phyloP scores from a whole-genome alignment of 1,140 invertebrate genomes.

The Elymnias hypermnestra region DNA sequence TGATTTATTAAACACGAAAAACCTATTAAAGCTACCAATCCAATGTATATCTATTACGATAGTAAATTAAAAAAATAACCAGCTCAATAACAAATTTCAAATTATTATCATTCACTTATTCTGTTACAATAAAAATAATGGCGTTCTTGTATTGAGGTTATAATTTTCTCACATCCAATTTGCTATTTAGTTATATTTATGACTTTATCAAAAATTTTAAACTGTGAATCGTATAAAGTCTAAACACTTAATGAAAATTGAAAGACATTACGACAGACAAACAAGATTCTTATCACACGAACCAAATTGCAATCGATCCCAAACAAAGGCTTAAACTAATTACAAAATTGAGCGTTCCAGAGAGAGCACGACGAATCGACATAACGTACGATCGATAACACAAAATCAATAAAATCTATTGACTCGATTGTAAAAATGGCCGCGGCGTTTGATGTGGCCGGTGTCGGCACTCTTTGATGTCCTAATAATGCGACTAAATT shows the following conservation, averaged over 20 bases:
- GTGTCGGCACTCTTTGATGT: slow-evolving; percentile 59
- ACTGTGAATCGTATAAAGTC: too few relatives aligned
- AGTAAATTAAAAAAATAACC: too few relatives aligned
- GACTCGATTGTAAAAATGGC: slow-evolving; percentile 44
- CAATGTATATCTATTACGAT: too few relatives aligned
- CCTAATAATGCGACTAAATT: slow-evolving; percentile 70
- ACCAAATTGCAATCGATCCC: slow-evolving; percentile 15
- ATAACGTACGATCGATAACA: slow-evolving; percentile 44
- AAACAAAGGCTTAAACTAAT: slow-evolving; percentile 52
- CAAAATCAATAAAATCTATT: slow-evolving; percentile 72
- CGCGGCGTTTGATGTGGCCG: slow-evolving; percentile 53
- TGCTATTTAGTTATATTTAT: too few relatives aligned
- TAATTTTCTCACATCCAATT: too few relatives aligned
- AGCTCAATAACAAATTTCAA: too few relatives aligned
- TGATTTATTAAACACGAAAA: too few relatives aligned
- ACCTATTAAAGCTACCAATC: too few relatives aligned
- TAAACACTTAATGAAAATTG: background rate
- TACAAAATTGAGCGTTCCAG: slow-evolving; percentile 45
- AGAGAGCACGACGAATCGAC: slow-evolving; percentile 52
- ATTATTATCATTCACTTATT: too few relatives aligned
- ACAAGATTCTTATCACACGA: background rate
- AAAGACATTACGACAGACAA: slow-evolving; percentile 1
- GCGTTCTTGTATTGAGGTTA: too few relatives aligned
- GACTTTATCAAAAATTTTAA: too few relatives aligned
- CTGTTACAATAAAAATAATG: too few relatives aligned